phyloP scores from a whole-genome alignment of 1,140 invertebrate genomes.

The Artemia franciscana region DNA sequence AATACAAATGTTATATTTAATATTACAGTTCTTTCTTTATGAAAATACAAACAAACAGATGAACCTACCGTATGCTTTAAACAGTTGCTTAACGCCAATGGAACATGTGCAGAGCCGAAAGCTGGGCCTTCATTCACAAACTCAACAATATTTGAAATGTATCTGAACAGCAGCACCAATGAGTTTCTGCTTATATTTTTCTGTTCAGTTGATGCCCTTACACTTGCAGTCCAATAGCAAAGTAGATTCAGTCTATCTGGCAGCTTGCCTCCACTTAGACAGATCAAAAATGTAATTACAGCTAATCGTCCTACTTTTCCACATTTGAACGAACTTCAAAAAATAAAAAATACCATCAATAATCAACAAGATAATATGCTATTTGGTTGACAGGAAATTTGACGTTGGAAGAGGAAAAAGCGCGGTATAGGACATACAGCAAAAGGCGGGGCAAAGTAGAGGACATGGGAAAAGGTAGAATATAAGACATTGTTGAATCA shows the following conservation, averaged over 20 bases:
- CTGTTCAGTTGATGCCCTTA: slow-evolving; percentile 13
- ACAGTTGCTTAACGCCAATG: slow-evolving; percentile 24
- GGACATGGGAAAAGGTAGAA: too few relatives aligned
- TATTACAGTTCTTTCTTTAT: too few relatives aligned
- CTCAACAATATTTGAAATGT: slow-evolving; percentile 27
- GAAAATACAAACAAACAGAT: too few relatives aligned
- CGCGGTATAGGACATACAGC: too few relatives aligned
- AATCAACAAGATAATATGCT: too few relatives aligned
- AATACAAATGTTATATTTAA: too few relatives aligned
- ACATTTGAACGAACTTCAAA: neutral
- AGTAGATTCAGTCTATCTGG: neutral
- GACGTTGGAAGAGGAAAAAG: too few relatives aligned
- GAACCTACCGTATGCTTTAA: neutral
- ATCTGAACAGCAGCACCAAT: slow-evolving; percentile 28
- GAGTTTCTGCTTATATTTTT: slow-evolving; percentile 31
- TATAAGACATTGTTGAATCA: too few relatives aligned
- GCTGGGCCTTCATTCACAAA: slow-evolving; percentile 30
- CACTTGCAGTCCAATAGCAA: neutral
- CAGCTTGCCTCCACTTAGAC: neutral
- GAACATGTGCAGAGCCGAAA: slow-evolving; percentile 26
- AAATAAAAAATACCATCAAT: too few relatives aligned
- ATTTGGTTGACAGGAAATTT: too few relatives aligned
- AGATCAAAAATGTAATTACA: neutral
- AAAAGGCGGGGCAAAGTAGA: too few relatives aligned
- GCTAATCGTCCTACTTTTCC: neutral